phyloP scores from a whole-genome alignment of 2,113 vertebrate species.

The Toxotes chatareus region DNA sequence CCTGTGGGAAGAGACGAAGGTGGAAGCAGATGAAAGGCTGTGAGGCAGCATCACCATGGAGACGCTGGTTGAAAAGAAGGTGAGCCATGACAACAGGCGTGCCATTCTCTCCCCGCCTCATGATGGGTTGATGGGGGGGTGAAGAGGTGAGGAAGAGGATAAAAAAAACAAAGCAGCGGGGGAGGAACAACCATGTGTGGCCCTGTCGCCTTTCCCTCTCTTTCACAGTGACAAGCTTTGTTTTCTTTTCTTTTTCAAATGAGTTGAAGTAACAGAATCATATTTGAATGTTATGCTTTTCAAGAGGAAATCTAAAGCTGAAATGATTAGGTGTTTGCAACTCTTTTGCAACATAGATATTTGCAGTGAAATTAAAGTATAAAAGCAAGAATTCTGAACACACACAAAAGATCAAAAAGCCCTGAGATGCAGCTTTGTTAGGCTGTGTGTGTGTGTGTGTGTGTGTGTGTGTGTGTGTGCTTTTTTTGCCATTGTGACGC shows the following conservation, averaged over 20 bases:
- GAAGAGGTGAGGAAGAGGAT: slow-evolving; percentile 39
- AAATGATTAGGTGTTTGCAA: slow-evolving; percentile 7
- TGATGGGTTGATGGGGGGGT: slow-evolving; percentile 27
- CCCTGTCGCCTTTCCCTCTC: neutral
- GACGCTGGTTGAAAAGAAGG: slow-evolving; percentile 69
- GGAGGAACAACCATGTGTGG: neutral
- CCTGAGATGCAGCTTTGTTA: neutral
- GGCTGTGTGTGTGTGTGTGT: neutral
- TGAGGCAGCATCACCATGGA: slow-evolving; percentile 78
- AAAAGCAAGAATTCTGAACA: slow-evolving; percentile 26
- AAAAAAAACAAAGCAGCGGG: slow-evolving; percentile 10
- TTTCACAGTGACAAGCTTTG: neutral
- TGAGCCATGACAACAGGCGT: slow-evolving; percentile 75
- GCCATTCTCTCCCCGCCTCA: slow-evolving; percentile 44
- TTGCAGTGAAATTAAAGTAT: slow-evolving; percentile 37
- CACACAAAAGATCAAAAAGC: slow-evolving; percentile 3
- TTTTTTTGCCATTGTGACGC: slow-evolving; percentile 32
- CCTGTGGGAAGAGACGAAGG: slow-evolving; percentile 55
- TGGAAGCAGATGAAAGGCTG: slow-evolving; percentile 55
- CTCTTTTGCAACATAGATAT: slow-evolving; percentile 31
- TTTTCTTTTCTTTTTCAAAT: neutral
- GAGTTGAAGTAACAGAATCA: neutral
- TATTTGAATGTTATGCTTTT: neutral
- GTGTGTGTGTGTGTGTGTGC: slow-evolving; percentile 1
- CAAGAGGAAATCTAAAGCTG: slow-evolving; percentile 5